These are phyloP conservation scores for Lasiurus cinereus DNA, from an alignment of 2,113 vertebrate species.

Conservation along the genomic window DNA sequence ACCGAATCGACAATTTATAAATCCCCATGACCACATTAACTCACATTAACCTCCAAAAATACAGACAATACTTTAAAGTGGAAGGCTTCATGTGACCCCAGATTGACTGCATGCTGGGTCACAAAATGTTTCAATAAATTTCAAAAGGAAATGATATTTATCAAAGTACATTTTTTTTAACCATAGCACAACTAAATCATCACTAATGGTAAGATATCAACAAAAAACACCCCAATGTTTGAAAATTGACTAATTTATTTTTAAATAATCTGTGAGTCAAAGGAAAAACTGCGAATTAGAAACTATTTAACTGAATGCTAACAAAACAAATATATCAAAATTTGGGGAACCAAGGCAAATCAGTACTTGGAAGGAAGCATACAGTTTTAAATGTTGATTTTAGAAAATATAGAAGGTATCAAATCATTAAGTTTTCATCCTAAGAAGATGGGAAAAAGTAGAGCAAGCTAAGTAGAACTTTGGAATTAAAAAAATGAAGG, in stretches of 20 bases:
- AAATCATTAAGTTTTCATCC: background rate
- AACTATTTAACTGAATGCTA: background rate
- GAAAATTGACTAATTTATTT: slow-evolving; percentile 6
- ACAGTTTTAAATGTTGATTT: background rate
- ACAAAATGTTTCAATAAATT: slow-evolving; percentile 9
- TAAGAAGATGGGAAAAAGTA: background rate
- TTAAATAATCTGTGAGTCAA: background rate
- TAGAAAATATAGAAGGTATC: background rate
- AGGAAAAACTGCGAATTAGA: background rate
- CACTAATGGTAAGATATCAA: background rate
- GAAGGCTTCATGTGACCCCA: background rate
- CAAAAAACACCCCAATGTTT: background rate
- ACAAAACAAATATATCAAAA: background rate
- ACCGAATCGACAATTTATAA: background rate
- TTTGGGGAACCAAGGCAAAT: background rate
- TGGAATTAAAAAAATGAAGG: background rate
- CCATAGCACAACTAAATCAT: background rate
- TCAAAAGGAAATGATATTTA: background rate
- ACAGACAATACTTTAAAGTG: slow-evolving; percentile 1
- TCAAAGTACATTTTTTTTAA: background rate
- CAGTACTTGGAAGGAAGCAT: background rate
- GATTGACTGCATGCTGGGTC: background rate
- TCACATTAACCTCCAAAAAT: background rate
- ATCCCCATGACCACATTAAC: background rate
- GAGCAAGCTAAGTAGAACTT: background rate